Evolutionary conservation across 1,140 invertebrate genomes (phyloP).

Genomic region (Drosophila albomicans): DNA sequence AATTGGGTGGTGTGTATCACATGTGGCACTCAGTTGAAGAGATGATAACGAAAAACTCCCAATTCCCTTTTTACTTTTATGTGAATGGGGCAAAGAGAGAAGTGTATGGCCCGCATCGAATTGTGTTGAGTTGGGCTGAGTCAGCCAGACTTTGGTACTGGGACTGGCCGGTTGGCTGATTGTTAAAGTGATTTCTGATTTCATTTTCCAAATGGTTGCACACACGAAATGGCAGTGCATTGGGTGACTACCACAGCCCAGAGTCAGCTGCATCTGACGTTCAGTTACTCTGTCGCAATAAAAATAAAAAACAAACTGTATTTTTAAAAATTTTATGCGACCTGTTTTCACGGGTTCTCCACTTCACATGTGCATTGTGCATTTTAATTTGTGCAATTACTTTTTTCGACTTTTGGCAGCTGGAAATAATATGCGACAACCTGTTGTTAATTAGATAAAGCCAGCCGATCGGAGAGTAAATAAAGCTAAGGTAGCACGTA

Average conservation of each 20-base stretch:
- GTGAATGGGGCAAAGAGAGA: conserved; percentile 34
- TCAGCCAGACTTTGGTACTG: conserved; percentile 31
- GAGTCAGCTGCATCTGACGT: conserved; percentile 21
- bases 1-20: background rate
- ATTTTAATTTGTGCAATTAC: conserved; percentile 71
- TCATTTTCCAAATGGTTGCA: conserved; percentile 76
- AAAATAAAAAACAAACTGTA: conserved; percentile 15
- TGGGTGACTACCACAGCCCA: background rate
- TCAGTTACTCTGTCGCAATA: conserved; percentile 3
- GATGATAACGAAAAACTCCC: no score
- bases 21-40: conserved; percentile 12
- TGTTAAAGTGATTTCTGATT: conserved; percentile 64
- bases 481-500: conserved; percentile 17
- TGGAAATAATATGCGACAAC: conserved; percentile 8
- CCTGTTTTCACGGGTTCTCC: conserved; percentile 27
- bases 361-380: conserved; percentile 37
- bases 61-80: no score
- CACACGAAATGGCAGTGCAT: conserved; percentile 58
- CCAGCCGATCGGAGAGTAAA: background rate
- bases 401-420: conserved; percentile 47
- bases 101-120: conserved; percentile 1
- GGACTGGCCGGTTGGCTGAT: conserved; percentile 33
- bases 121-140: conserved; percentile 15
- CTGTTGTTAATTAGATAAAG: conserved; percentile 58
- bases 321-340: conserved; percentile 54